phyloP scores from a whole-genome alignment of 1,140 invertebrate genomes.

The Mamestra configurata region DNA sequence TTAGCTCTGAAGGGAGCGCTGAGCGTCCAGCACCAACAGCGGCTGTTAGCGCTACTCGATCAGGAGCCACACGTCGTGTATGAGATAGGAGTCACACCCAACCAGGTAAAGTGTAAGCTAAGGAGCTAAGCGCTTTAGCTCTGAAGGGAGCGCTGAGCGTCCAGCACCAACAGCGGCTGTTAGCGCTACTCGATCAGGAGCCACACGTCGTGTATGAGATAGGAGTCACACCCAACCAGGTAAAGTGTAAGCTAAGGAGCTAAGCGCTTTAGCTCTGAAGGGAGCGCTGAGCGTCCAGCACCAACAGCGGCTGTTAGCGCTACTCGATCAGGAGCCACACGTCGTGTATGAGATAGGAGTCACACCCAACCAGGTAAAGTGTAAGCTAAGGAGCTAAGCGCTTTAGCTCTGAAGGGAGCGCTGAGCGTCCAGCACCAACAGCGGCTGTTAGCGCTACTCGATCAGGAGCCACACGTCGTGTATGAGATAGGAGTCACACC shows the following conservation, averaged over 20 bases:
- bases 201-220: slow-evolving; percentile 96
- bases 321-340: too few relatives aligned
- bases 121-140: slow-evolving; percentile 95
- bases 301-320: too few relatives aligned
- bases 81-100: slow-evolving; percentile 96
- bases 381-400: too few relatives aligned
- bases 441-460: too few relatives aligned
- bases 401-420: too few relatives aligned
- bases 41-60: slow-evolving; percentile 94
- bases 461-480: too few relatives aligned
- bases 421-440: too few relatives aligned
- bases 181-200: slow-evolving; percentile 95
- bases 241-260: too few relatives aligned
- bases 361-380: slow-evolving; percentile 93
- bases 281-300: too few relatives aligned
- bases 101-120: slow-evolving; percentile 94
- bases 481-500: too few relatives aligned
- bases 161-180: slow-evolving; percentile 94
- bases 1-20: slow-evolving; percentile 95
- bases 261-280: too few relatives aligned
- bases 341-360: too few relatives aligned
- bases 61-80: slow-evolving; percentile 96
- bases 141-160: slow-evolving; percentile 94
- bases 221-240: slow-evolving; percentile 95
- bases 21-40: slow-evolving; percentile 94